These are phyloP conservation scores for Nephrotoma guestfalica DNA, from an alignment of 2,888 invertebrate genomes.

Conservation along the genomic window DNA sequence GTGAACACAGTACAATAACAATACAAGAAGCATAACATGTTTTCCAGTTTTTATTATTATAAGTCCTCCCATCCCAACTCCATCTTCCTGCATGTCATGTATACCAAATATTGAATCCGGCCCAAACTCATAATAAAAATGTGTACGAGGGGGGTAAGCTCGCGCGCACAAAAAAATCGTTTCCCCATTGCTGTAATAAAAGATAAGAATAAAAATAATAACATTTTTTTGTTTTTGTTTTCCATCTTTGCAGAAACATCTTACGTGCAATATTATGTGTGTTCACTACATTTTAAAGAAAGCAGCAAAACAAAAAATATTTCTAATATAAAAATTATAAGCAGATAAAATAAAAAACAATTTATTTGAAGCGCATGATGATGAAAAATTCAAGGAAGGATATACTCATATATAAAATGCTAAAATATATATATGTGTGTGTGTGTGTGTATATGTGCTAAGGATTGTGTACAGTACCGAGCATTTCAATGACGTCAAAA, in stretches of 20 bases:
- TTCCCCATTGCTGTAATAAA: not conserved
- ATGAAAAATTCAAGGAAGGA: not conserved
- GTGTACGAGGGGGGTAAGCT: not conserved
- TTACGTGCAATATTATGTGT: not conserved
- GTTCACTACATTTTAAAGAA: not conserved
- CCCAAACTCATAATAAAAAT: not conserved
- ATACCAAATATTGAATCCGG: not conserved
- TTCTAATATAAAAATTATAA: not conserved
- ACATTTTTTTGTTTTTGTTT: not conserved
- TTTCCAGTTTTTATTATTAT: not conserved
- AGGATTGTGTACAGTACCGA: not conserved
- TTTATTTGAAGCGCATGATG: not conserved
- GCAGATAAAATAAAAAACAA: not conserved
- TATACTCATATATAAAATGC: not conserved
- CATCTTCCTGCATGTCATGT: not conserved
- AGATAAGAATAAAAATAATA: not conserved
- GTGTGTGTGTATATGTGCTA: not conserved
- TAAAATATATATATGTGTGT: not conserved
- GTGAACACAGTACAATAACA: not conserved
- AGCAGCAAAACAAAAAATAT: not conserved
- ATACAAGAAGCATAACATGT: not conserved
- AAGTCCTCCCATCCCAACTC: not conserved
- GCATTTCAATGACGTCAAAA: not conserved
- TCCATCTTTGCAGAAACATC: not conserved
- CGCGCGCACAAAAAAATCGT: not conserved